Conservation (phyloP, 1,140 invertebrate species). For the Diprion similis region DNA sequence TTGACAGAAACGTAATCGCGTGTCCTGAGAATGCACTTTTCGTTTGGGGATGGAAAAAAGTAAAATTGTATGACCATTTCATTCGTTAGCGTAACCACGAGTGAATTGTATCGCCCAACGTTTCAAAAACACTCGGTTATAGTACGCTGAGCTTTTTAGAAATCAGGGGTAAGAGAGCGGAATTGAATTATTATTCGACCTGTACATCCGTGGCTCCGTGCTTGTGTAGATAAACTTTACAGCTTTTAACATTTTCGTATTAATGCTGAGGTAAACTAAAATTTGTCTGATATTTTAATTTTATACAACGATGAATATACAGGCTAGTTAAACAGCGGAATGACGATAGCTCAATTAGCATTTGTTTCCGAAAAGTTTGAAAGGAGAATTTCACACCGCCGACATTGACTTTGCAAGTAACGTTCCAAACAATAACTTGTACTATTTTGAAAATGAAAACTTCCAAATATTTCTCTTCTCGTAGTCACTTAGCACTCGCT, state of each 20-base stretch:
- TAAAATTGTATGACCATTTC: no score
- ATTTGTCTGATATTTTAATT: not conserved
- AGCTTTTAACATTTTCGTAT: not conserved
- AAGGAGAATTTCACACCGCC: not conserved
- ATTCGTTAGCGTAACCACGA: no score
- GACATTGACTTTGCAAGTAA: no score
- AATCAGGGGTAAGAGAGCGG: no score
- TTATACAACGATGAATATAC: not conserved
- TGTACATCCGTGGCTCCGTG: not conserved
- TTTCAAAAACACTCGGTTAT: no score
- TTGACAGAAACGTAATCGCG: no score
- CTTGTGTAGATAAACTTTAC: not conserved
- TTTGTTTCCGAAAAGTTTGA: slow-evolving; percentile 2
- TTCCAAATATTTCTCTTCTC: not conserved
- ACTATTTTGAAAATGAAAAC: not conserved
- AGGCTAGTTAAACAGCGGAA: not conserved
- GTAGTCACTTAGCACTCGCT: not conserved
- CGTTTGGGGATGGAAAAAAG: no score
- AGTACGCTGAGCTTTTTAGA: no score
- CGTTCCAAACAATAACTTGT: no score
- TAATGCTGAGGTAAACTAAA: not conserved
- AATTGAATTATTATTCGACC: not conserved
- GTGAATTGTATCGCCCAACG: no score
- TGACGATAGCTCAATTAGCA: not conserved
- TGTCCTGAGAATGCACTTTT: no score